phyloP scores from a whole-genome alignment of 2,888 invertebrate species.

The Pollenia amentaria region DNA sequence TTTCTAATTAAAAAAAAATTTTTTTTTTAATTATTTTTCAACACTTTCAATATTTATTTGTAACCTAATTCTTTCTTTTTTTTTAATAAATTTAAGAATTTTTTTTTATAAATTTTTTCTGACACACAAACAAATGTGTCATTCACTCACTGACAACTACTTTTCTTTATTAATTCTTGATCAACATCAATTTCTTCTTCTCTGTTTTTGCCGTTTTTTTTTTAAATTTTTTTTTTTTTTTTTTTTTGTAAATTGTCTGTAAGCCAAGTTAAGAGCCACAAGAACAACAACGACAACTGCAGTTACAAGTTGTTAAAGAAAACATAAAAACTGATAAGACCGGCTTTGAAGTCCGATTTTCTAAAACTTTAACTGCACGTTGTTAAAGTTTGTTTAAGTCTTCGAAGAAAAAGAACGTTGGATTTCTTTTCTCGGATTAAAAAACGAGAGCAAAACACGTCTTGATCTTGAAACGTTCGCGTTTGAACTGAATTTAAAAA shows the following conservation, averaged over 20 bases:
- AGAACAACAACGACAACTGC: background rate
- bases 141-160: conserved; percentile 36
- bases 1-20: background rate
- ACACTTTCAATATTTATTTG: conserved; percentile 49
- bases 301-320: conserved; percentile 7
- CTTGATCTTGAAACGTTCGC: conserved; percentile 83
- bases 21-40: background rate
- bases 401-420: background rate
- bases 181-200: conserved; percentile 62
- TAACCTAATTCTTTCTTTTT: conserved; percentile 43
- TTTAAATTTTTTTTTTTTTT: conserved; percentile 2
- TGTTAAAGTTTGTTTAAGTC: background rate
- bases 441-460: conserved; percentile 77
- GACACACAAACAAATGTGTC: conserved; percentile 45
- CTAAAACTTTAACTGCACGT: background rate
- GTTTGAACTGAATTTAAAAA: conserved; percentile 83
- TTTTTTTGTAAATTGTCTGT: conserved; percentile 6
- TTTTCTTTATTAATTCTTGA: conserved; percentile 61
- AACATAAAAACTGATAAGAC: conserved; percentile 51
- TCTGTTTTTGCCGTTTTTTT: background rate
- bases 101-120: conserved; percentile 17
- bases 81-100: background rate
- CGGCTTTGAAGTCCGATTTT: conserved; percentile 59
- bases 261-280: conserved; percentile 15
- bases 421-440: background rate